Base-by-base conservation (phyloP, 2,888 invertebrate species). In the Glaucopsyche alexis region DNA sequence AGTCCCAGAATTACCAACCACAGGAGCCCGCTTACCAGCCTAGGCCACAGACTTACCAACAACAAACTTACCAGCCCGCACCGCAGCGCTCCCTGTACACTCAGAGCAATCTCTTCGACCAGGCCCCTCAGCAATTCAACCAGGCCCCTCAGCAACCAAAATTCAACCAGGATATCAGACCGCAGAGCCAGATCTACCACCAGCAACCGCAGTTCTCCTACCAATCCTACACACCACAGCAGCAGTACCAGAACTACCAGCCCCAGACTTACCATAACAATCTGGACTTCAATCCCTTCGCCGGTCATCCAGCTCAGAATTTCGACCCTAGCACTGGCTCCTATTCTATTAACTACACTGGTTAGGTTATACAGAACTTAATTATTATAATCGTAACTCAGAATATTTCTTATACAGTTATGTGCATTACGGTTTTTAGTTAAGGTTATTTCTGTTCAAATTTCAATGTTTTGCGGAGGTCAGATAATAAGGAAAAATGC, bases 251-350 rank as follows among this genome's bases (percentile, higher is more conserved):
- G 71, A 80, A 78, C 65, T 84, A 83, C 77, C 85, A 85, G 69
- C 82, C 80, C 2, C 85, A 82, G 72, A 79, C 78, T 67, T 80
- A 83, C 75, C 87, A 85, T 74, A 86, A 87, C 75, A 80, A 84
- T 67, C 91, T 91, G 76, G 87, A 87, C 72, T 88, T 87, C 79
- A 90, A 92, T 78, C 91, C 93, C 14, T 95, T 94, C 81, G 82
- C 90, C 72, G 95, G 95, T 19, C 96, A 96, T 85, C 96, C 96
- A 0, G 95, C 96, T 0, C 94, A 94, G 77, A 96, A 96, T 82
- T 94, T 96, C 76, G 95, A 97, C 82, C 94, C 96, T 65, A 94
- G 91, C 83, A 94, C 95, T 75, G 97, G 96, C 19, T 97, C 97
- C 7, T 97, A 97, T 86, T 94, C 95, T 77, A 95, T 97, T 77